Percentiles rank a stretch among this genome's conserved stretches.
phyloP scores from a whole-genome alignment of 2,888 invertebrate species.

The Malacosoma neustria region DNA sequence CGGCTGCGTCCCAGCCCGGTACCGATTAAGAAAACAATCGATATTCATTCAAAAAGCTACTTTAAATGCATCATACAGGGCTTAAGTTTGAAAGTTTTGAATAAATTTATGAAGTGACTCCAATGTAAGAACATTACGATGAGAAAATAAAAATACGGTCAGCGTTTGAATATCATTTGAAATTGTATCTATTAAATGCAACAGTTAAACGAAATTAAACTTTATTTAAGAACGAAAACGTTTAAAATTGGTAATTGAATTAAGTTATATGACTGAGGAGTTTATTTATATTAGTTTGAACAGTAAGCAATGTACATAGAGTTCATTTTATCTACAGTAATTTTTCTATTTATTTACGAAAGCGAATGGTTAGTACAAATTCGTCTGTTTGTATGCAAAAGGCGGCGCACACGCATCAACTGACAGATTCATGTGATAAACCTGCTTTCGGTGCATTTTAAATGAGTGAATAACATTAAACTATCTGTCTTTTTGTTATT shows the following conservation, averaged over 20 bases:
- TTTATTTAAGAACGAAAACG: not conserved
- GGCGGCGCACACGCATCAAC: slow-evolving; percentile 23
- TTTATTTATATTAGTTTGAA: not conserved
- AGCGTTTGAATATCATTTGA: slow-evolving; percentile 10
- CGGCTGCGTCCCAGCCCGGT: slow-evolving; percentile 21
- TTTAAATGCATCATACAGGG: not conserved
- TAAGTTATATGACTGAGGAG: not conserved
- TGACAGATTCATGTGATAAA: slow-evolving; percentile 30
- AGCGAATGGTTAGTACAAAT: slow-evolving; percentile 26
- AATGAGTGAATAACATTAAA: not conserved
- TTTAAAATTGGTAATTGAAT: not conserved
- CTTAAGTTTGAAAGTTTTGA: not conserved
- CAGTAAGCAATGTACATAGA: not conserved
- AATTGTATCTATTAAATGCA: not conserved
- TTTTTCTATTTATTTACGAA: slow-evolving; percentile 4
- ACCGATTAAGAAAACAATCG: slow-evolving; percentile 28
- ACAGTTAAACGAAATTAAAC: not conserved
- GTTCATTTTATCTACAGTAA: not conserved
- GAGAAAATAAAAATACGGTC: slow-evolving; percentile 13
- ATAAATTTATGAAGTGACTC: slow-evolving; percentile 12
- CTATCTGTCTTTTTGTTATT: not conserved
- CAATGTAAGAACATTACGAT: slow-evolving; percentile 13
- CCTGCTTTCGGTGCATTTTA: slow-evolving; percentile 4
- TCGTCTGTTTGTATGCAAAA: slow-evolving; percentile 32
- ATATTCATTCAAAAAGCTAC: slow-evolving; percentile 6